Percentiles rank a stretch among this genome's conserved stretches.
Evolutionary conservation across 2,888 invertebrate species (phyloP).

Genomic region (Scaptomyza reducta): DNA sequence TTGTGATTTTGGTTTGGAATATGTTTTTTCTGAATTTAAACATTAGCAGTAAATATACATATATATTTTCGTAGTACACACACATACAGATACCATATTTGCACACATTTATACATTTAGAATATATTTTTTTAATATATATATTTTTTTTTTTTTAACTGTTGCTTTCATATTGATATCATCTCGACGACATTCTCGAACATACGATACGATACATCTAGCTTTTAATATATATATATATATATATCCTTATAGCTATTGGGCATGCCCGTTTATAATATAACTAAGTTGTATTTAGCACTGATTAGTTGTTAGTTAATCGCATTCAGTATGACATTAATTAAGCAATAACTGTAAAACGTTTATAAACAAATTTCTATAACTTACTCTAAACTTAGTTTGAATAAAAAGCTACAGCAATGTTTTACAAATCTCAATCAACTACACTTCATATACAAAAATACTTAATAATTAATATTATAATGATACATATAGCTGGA

Average conservation of each 20-base stretch:
- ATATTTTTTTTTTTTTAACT: constrained; percentile 55
- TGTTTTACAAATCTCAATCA: no score
- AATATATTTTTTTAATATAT: background rate
- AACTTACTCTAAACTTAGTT: constrained; percentile 26
- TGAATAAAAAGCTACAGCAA: constrained; percentile 37
- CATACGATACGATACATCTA: constrained; percentile 30
- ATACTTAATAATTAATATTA: no score
- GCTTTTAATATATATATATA: constrained; percentile 11
- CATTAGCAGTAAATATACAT: constrained; percentile 16
- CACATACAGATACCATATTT: constrained; percentile 24
- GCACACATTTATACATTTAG: constrained; percentile 27
- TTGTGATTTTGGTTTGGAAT: constrained; percentile 50
- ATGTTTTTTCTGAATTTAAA: constrained; percentile 9
- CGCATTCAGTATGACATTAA: constrained; percentile 31
- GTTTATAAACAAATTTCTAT: constrained; percentile 25
- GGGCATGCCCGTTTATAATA: constrained; percentile 56
- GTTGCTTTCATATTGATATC: constrained; percentile 80
- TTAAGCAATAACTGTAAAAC: constrained; percentile 24
- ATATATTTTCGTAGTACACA: constrained; percentile 3
- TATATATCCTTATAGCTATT: constrained; percentile 37
- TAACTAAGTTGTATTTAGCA: constrained; percentile 78
- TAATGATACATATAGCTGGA: no score
- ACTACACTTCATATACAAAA: no score
- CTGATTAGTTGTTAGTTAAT: constrained; percentile 72
- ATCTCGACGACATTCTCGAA: constrained; percentile 64